These are phyloP conservation scores for Morinoia aosen DNA, from an alignment of 2,888 invertebrate genomes.

Conservation along the genomic window DNA sequence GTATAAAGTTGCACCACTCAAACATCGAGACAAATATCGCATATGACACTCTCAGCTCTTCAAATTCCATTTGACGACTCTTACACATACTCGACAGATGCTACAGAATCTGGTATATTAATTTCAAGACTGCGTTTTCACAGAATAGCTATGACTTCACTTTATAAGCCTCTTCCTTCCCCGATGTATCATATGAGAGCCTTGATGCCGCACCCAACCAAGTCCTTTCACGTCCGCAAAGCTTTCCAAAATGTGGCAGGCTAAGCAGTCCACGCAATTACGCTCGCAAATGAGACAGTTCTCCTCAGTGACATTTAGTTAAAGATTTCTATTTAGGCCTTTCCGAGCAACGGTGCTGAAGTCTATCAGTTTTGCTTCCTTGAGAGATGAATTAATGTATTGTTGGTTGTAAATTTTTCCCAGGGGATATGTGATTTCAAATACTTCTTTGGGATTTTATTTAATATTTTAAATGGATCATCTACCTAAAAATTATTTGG, in stretches of 20 bases:
- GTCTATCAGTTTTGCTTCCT: background rate
- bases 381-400: background rate
- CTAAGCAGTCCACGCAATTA: background rate
- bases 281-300: background rate
- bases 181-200: background rate
- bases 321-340: background rate
- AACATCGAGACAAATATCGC: background rate
- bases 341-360: background rate
- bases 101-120: background rate
- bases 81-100: background rate
- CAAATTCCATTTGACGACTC: background rate
- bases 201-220: background rate
- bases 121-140: background rate
- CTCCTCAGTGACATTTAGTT: background rate
- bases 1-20: background rate
- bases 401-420: background rate
- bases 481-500: background rate
- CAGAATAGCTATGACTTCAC: background rate
- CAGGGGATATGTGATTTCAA: background rate
- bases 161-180: background rate
- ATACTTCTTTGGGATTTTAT: background rate
- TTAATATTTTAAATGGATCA: background rate
- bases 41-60: background rate
- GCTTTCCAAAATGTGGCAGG: background rate
- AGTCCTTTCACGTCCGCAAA: background rate